phyloP scores from a whole-genome alignment of 2,797 vertebrate species.

The Cynodonichthys magdalenae region DNA sequence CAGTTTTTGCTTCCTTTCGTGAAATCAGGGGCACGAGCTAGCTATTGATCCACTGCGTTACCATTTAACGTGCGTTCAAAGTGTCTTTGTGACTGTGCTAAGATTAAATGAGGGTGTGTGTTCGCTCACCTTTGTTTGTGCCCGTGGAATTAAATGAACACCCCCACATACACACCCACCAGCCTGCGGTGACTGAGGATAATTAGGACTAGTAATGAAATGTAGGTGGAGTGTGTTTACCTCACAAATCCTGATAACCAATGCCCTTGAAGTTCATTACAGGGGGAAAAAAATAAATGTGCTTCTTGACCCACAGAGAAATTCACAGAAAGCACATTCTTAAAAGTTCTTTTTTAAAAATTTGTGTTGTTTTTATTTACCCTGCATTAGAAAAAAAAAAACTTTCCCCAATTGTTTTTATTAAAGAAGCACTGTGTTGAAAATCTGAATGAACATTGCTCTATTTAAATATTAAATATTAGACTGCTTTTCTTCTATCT shows the following conservation, averaged over 20 bases:
- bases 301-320: slow-evolving; percentile 38
- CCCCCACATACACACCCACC: slow-evolving; percentile 28
- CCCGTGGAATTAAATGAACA: slow-evolving; percentile 35
- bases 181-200: slow-evolving; percentile 66
- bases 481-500: neutral
- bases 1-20: slow-evolving; percentile 53
- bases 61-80: slow-evolving; percentile 59
- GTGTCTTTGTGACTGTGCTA: slow-evolving; percentile 60
- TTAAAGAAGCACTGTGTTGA: neutral
- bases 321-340: slow-evolving; percentile 13
- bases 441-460: neutral
- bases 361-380: too few species aligned
- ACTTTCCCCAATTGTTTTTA: neutral
- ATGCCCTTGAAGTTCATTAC: slow-evolving; percentile 71
- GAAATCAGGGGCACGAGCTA: slow-evolving; percentile 59
- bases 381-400: too few species aligned
- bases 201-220: slow-evolving; percentile 79
- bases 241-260: slow-evolving; percentile 67
- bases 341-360: too few species aligned
- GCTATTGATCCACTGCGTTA: slow-evolving; percentile 60
- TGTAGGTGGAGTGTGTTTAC: slow-evolving; percentile 65
- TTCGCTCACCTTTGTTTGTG: slow-evolving; percentile 51
- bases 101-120: slow-evolving; percentile 57
- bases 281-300: slow-evolving; percentile 34
- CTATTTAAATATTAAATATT: neutral